Evolutionary conservation across 2,797 vertebrate genomes (phyloP), one percentile per base, ranked within the genome.

Genomic region (Tokudaia tokunoshimensis): DNA sequence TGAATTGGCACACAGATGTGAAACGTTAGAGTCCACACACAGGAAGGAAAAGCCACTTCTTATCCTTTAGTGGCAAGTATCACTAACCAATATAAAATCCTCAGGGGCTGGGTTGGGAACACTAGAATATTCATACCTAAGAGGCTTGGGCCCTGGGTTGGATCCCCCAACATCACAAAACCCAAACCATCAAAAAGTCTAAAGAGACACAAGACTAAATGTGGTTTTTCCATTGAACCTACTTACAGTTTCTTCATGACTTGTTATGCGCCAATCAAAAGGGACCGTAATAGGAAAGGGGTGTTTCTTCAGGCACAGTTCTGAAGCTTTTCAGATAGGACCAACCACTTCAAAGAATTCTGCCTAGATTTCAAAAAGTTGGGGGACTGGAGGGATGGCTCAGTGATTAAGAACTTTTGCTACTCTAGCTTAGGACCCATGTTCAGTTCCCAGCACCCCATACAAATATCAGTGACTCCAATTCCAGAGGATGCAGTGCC

Each of bases 311-410:
- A 17, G 37, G 15, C 67, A 67, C n/a, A 79, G 29, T 80, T 87
- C 70, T 44, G 20, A 78, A 81, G 5, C 31, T 44, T 92, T 67
- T 92, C 79, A 91, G 80, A 88, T 65, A 92, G 61, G 61, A 76
- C 31, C 22, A 9, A 47, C 3, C 1, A 0, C 65, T 87, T 91
- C 59, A 37, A 47, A 52, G 34, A 86, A 89, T 57, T 65, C 57
- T 61, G 31, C 61, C 44, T 52, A 65, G 63, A 67, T 67, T 67
- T 67, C 44, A 50, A 67, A 13, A 34, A 67, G 83, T 67, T 8
- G 11, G 59, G 63, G 83, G 31, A 5, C 19, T 65, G 19, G 20
- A 85, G 83, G 47, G 83, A n/a, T 52, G 31, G 47, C 44, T 70
- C 31, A 1, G 1, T n/a, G 63, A 67, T 50, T 67, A 70, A 67